Conservation (phyloP, 2,113 vertebrate species). For the zebrafish (Danio rerio) region DNA sequence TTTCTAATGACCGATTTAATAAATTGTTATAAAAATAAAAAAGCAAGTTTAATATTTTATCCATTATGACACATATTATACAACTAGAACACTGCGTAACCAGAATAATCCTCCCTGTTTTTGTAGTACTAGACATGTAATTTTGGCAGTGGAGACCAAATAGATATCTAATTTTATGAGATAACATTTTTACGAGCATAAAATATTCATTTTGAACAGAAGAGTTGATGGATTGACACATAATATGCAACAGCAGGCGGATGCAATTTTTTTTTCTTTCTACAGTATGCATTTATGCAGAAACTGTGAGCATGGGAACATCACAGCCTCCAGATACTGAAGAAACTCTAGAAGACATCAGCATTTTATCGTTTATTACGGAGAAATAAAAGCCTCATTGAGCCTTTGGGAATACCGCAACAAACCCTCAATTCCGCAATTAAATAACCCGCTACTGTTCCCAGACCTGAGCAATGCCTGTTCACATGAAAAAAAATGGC, state of each 20-base stretch:
- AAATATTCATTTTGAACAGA: constrained; percentile 24
- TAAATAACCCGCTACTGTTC: constrained; percentile 55
- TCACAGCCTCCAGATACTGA: constrained; percentile 27
- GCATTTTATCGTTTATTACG: constrained; percentile 57
- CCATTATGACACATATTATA: background rate
- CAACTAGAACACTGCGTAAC: background rate
- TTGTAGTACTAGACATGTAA: background rate
- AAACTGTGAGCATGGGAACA: constrained; percentile 37
- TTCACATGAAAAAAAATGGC: constrained; percentile 51
- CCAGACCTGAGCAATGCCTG: constrained; percentile 59
- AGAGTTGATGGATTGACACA: constrained; percentile 40
- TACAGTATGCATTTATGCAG: background rate
- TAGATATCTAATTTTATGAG: background rate
- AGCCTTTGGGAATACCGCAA: constrained; percentile 54
- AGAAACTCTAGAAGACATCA: constrained; percentile 64
- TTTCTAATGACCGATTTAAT: too few relatives aligned
- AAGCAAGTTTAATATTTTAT: background rate
- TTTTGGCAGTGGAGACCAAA: background rate
- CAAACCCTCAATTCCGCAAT: constrained; percentile 56
- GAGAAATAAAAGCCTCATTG: constrained; percentile 49
- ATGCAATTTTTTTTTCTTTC: background rate
- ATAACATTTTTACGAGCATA: constrained; percentile 16
- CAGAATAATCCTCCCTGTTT: background rate
- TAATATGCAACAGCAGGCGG: constrained; percentile 26
- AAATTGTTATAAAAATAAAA: too few relatives aligned